A percentile compares a stretch with the other conserved stretches of the same genome.
Conservation (phyloP, 2,113 vertebrate genomes). For the Taxidea taxus region DNA sequence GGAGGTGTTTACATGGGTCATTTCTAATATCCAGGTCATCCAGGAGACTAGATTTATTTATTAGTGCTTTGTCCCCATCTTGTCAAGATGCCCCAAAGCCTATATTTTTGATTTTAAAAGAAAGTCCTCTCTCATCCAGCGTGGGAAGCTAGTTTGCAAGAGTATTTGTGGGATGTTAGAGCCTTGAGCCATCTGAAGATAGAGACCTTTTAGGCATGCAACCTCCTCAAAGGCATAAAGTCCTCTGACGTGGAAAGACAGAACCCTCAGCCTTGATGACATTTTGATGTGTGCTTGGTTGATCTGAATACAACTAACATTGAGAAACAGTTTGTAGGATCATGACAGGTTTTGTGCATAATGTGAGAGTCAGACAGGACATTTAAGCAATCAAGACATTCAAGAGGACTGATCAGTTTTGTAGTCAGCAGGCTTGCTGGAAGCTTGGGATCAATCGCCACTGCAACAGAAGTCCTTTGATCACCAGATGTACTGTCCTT, state of each 20-base stretch:
- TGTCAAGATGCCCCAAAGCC: not conserved
- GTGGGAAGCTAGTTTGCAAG: not conserved
- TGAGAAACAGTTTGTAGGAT: not conserved
- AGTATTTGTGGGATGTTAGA: not conserved
- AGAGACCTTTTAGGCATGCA: not conserved
- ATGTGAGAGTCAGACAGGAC: not conserved
- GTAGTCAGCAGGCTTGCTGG: not conserved
- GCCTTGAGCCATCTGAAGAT: not conserved
- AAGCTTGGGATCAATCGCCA: not conserved
- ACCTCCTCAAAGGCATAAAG: not conserved
- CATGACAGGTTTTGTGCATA: not conserved
- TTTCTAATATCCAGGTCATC: not conserved
- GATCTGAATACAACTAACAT: not conserved
- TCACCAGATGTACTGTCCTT: not conserved
- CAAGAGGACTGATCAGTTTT: not conserved
- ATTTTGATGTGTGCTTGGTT: not conserved
- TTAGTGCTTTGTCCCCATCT: not conserved
- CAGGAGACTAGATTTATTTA: not conserved
- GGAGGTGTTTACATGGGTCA: not conserved
- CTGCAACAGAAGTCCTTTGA: not conserved
- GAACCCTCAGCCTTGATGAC: not conserved
- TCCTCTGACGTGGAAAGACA: not conserved
- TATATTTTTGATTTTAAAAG: not conserved
- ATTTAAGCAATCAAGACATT: not conserved
- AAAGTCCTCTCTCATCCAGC: not conserved